Conservation (phyloP, 2,888 invertebrate genomes). For the Frankliniella intonsa region DNA sequence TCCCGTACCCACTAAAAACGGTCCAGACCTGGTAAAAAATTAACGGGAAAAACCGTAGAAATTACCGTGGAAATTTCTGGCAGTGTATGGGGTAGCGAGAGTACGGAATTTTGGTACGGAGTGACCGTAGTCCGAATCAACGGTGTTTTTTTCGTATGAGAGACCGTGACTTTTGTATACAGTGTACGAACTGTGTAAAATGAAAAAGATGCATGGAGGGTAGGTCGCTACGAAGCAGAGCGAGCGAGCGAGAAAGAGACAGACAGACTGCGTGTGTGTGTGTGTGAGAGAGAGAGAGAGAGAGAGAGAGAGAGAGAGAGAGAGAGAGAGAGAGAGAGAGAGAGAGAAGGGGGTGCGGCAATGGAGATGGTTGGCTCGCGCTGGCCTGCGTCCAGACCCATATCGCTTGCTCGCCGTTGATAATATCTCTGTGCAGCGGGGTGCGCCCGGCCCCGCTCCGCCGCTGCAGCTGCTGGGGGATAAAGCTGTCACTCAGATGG, state of each 20-base stretch:
- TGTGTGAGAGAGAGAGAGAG: not conserved
- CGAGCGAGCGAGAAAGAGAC: not conserved
- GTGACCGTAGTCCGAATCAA: no score
- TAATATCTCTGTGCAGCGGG: not conserved
- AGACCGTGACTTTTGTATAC: no score
- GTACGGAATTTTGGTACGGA: no score
- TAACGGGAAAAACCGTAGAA: no score
- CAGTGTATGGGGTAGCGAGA: no score
- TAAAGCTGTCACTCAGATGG: not conserved
- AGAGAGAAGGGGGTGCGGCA: no score
- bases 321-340: not conserved
- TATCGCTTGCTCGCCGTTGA: not conserved
- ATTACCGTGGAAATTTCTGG: no score
- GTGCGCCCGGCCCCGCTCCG: not conserved
- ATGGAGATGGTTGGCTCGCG: not conserved
- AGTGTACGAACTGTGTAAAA: no score
- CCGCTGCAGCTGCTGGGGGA: not conserved
- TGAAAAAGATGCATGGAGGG: no score
- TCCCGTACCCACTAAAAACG: no score
- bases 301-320: conserved; percentile 15
- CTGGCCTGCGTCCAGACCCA: conserved; percentile 14
- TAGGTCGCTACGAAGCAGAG: not conserved
- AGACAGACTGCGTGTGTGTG: not conserved
- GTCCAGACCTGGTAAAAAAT: no score
- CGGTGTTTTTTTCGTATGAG: no score